Conservation (phyloP, 2,113 vertebrate species). For the Sciurus niger region DNA sequence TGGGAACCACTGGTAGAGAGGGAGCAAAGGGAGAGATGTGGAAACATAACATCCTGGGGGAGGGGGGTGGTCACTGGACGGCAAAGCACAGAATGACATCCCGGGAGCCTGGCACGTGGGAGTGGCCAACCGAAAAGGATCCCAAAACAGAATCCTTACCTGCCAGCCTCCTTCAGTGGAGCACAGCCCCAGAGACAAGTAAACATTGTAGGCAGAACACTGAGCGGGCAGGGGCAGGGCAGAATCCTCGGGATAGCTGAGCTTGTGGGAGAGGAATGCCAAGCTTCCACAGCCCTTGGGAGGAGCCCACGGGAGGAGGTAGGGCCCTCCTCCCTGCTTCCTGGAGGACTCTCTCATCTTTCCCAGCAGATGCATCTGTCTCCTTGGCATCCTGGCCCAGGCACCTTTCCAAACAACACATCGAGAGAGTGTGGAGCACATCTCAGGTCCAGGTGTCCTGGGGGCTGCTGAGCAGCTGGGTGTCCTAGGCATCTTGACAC, state of each 20-base stretch:
- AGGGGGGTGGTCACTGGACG: neutral
- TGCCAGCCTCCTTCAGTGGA: neutral
- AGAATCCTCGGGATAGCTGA: neutral
- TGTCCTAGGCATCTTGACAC: neutral
- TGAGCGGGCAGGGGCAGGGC: accelerated
- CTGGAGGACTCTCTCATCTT: neutral
- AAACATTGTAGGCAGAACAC: accelerated
- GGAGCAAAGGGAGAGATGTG: neutral
- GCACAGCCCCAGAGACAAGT: neutral
- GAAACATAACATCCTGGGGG: accelerated
- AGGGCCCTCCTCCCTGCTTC: neutral
- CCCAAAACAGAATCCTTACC: neutral
- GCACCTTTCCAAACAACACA: neutral
- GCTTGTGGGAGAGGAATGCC: neutral
- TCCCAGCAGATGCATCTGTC: neutral
- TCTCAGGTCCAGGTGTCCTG: neutral
- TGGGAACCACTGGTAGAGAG: neutral
- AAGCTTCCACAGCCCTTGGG: neutral
- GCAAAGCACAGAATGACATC: neutral
- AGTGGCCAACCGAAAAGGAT: neutral
- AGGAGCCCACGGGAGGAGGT: neutral
- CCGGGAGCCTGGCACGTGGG: neutral
- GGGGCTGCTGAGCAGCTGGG: neutral
- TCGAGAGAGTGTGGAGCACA: neutral
- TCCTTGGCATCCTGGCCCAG: neutral